Evolutionary conservation across 2,888 invertebrate species (phyloP), one percentile per base, ranked within the genome.

Genomic region (Meandrusa payeni): DNA sequence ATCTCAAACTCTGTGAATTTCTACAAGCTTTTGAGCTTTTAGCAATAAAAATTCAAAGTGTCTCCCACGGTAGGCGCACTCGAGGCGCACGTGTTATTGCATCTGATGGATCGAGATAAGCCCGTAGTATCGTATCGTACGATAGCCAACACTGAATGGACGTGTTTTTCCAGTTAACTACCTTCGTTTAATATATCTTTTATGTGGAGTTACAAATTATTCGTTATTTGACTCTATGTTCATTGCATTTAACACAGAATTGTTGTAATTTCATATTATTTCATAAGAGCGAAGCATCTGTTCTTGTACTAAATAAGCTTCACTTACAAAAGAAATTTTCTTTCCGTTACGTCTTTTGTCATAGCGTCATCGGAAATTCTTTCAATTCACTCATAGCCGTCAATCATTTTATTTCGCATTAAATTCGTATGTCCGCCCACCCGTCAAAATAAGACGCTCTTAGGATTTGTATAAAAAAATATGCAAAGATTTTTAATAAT

Each of bases 61-160:
- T 83, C 81, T 86, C 85, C 83, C 86, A 86, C 86, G 85, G 82
- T 81, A 75, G 80, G 76, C 65, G 69, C 72, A 64, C 85, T 86
- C 67, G 81, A 76, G 72, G 76, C 79, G 82, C 83, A 82, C 86
- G 85, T 85, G 85, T 74, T 71, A 69, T 69, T 65, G 80, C 81
- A 85, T 82, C 75, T 74, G 83, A 86, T 85, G 78, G 70, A 69
- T 74, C 55, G 55, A 71, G 78, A 76, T 76, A 75, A 74, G 60
- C 56, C 51, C 17, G 6, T 64, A 73, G 72, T 75, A 79, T 77
- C 76, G 77, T 72, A 75, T 77, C 76, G 77, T 72, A 75, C 62
- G 64, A 64, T 64, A 61, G 59, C 55, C 51, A 57, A 50, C 50
- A 60, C 64, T 76, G 59, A 80, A 77, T 78, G 78, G 55, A 80